A percentile compares a stretch with the other conserved stretches of the same genome.
phyloP scores from a whole-genome alignment of 1,140 invertebrate genomes.

The Trichogramma pretiosum region DNA sequence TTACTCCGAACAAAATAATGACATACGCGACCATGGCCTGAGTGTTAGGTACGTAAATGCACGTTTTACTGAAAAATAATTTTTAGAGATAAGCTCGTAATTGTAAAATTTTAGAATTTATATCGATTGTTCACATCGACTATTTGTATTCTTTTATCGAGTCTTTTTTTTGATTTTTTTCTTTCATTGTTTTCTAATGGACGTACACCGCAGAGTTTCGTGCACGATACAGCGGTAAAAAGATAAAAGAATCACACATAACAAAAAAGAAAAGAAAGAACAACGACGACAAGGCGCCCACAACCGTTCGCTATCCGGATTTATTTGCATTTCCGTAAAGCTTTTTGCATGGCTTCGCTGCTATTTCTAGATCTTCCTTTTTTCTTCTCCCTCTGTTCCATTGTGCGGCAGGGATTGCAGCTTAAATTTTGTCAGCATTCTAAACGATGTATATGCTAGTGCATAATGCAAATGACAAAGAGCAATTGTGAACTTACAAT shows the following conservation, averaged over 20 bases:
- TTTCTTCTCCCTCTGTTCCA: neutral
- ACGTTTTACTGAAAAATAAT: conserved; percentile 1
- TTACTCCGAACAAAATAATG: conserved; percentile 28
- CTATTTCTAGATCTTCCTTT: neutral
- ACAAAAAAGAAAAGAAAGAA: neutral
- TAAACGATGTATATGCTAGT: conserved; percentile 3
- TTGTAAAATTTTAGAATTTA: conserved; percentile 1
- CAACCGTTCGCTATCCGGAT: no score
- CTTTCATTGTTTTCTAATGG: conserved; percentile 17
- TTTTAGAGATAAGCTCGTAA: neutral
- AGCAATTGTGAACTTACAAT: conserved; percentile 9
- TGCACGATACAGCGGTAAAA: no score
- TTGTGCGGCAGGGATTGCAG: neutral
- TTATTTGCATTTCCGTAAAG: conserved; percentile 11
- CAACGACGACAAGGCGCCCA: neutral
- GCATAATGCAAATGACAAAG: conserved; percentile 3
- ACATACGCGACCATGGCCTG: conserved; percentile 27
- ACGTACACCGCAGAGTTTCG: no score
- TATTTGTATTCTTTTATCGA: conserved; percentile 1
- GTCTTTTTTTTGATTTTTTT: neutral
- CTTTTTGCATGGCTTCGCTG: neutral
- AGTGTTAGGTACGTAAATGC: conserved; percentile 24
- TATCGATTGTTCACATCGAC: no score
- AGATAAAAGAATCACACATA: neutral
- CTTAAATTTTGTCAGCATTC: conserved; percentile 10